A percentile compares a stretch with the other conserved stretches of the same genome.
Evolutionary conservation across 2,113 vertebrate species (phyloP).

Genomic region (Lethenteron reissneri): DNA sequence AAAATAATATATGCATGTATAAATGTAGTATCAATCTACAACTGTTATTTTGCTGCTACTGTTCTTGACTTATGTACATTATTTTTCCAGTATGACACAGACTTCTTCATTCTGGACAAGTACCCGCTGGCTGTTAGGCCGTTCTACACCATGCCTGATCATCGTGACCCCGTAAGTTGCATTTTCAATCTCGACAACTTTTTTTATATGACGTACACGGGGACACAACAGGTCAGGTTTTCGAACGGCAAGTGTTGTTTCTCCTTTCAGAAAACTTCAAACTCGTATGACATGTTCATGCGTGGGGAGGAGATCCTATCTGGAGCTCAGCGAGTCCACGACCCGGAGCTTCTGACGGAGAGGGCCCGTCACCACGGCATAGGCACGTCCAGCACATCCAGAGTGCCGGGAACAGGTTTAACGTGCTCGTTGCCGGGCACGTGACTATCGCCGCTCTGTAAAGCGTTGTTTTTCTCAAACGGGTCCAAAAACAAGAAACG

Average conservation of each 20-base stretch:
- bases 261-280: constrained; percentile 62
- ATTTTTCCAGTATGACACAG: constrained; percentile 64
- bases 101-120: constrained; percentile 96
- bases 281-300: constrained; percentile 99
- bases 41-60: neutral
- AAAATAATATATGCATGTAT: neutral
- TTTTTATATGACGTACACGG: neutral
- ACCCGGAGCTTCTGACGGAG: constrained; percentile 67
- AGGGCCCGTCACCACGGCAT: constrained; percentile 66
- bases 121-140: constrained; percentile 88
- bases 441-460: too few relatives aligned
- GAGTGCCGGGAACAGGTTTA: too few relatives aligned
- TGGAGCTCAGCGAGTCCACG: constrained; percentile 83
- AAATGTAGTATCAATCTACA: neutral
- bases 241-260: neutral
- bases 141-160: constrained; percentile 98
- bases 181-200: neutral
- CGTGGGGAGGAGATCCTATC: constrained; percentile 94
- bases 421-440: too few relatives aligned
- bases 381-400: constrained; percentile 25
- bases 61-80: constrained; percentile 2
- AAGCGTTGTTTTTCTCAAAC: too few relatives aligned
- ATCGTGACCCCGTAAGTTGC: constrained; percentile 49
- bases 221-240: neutral
- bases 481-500: too few relatives aligned